A percentile compares a stretch with the other conserved stretches of the same genome.
These are phyloP conservation scores for Otus scops DNA, from an alignment of 2,797 vertebrate genomes.

Conservation along the genomic window DNA sequence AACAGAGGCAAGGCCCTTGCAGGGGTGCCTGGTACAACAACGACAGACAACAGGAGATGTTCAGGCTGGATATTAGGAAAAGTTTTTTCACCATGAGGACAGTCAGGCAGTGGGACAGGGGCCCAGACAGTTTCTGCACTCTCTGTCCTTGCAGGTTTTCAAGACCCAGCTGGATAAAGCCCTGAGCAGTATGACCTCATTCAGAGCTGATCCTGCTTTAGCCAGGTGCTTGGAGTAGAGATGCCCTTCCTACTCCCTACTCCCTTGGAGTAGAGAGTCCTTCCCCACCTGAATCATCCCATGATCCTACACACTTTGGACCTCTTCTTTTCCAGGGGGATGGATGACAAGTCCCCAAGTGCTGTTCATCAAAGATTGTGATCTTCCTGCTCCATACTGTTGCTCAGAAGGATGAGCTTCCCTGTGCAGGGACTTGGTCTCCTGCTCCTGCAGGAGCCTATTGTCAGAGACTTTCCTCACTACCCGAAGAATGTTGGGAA, in stretches of 20 bases:
- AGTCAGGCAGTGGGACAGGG: not conserved
- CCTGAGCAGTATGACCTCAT: not conserved
- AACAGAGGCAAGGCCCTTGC: not conserved
- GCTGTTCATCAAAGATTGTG: not conserved
- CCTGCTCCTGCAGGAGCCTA: not conserved
- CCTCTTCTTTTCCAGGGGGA: not conserved
- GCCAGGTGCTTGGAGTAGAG: not conserved
- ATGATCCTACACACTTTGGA: not conserved
- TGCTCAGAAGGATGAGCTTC: not conserved
- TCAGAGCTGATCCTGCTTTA: not conserved
- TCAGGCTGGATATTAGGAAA: not conserved
- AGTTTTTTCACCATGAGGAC: not conserved
- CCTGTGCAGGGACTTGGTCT: not conserved
- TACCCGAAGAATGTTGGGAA: not conserved
- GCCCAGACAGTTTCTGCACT: not conserved
- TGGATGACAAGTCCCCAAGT: not conserved
- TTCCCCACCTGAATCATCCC: not conserved
- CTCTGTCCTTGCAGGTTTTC: not conserved
- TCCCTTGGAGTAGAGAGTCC: not conserved
- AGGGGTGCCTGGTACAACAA: fast-evolving
- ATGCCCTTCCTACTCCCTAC: not conserved
- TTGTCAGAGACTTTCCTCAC: not conserved
- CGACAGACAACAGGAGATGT: not conserved
- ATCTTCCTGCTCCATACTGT: not conserved
- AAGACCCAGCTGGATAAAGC: not conserved